Evolutionary conservation across 2,113 vertebrate genomes (phyloP), one percentile per base, ranked within the genome.

Genomic region (Cavia porcellus): DNA sequence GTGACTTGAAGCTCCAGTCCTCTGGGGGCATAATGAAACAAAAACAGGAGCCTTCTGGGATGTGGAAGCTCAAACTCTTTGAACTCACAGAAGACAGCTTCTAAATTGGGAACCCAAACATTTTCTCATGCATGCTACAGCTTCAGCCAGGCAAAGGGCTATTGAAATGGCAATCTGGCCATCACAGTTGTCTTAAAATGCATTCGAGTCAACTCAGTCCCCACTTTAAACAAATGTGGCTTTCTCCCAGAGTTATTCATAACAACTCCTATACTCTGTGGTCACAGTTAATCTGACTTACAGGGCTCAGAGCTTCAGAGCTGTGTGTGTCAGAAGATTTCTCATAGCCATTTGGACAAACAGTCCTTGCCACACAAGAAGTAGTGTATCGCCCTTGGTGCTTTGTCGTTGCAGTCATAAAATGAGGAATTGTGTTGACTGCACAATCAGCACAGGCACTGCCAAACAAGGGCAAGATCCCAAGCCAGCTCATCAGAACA

Each of bases 21-120:
- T 90, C 70, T 35, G 68, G 89, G 89, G 55, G 57, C 77, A 83
- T 79, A 91, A 79, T 61, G 97, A 97, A 95, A 96, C 87, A 57
- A 90, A 95, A 91, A 92, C 97, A 70, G 32, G 59, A 87, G 88
- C 13, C 94, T 95, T 94, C 91, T 95, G 92, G 97, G 91, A 85
- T 59, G 52, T 93, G 74, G n/a, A 96, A 94, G 89, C 95, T 19
- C 77, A 32, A 97, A 98, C 95, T 57, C 64, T 55, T 86, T 97
- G 97, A 97, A 97, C 89, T 35, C 57, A 90, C 52, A 96, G 70
- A 97, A 98, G 95, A 89, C 94, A 94, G 92, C 87, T 83, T 89
- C 89, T 98, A 85, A 96, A 93, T 96, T 95, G 95, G 86, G 92
- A 98, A 97, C 59, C 30, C 97, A 98, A 98, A 91, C 89, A 95